Percentiles rank a stretch among this genome's conserved stretches.
phyloP scores from a whole-genome alignment of 2,113 vertebrate genomes.

The Pachycephala philippinensis region DNA sequence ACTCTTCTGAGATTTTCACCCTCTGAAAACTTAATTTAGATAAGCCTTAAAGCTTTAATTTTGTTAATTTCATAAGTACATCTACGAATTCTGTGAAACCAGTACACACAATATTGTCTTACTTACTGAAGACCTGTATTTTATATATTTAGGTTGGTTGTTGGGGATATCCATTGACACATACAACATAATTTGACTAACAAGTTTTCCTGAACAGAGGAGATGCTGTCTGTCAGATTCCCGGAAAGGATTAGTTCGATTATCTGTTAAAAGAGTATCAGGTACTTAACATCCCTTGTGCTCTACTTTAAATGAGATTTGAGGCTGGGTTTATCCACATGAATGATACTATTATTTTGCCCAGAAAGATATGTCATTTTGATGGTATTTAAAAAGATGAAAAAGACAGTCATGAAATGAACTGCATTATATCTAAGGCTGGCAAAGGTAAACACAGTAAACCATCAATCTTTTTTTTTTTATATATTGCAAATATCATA shows the following conservation, averaged over 20 bases:
- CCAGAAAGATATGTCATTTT: slow-evolving; percentile 25
- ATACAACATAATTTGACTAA: background rate
- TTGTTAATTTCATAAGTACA: background rate
- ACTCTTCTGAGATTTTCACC: background rate
- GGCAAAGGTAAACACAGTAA: slow-evolving; percentile 47
- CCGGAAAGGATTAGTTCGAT: slow-evolving; percentile 16
- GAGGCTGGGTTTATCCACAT: background rate
- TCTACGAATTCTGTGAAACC: background rate
- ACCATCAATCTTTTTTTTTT: background rate
- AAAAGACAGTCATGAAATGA: slow-evolving; percentile 15
- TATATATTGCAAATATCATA: background rate
- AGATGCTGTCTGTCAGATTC: background rate
- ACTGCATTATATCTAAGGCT: background rate
- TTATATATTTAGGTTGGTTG: background rate
- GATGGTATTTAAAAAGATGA: slow-evolving; percentile 28
- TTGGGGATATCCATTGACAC: background rate
- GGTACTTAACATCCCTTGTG: background rate
- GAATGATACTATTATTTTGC: background rate
- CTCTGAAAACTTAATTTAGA: background rate
- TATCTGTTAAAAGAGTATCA: slow-evolving; percentile 21
- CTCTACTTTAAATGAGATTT: slow-evolving; percentile 41
- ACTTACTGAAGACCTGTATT: background rate
- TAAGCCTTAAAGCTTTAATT: background rate
- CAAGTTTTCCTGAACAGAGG: background rate
- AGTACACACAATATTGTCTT: background rate